A percentile compares a stretch with the other conserved stretches of the same genome.
phyloP scores from a whole-genome alignment of 2,113 vertebrate genomes.

The Vidua chalybeata region DNA sequence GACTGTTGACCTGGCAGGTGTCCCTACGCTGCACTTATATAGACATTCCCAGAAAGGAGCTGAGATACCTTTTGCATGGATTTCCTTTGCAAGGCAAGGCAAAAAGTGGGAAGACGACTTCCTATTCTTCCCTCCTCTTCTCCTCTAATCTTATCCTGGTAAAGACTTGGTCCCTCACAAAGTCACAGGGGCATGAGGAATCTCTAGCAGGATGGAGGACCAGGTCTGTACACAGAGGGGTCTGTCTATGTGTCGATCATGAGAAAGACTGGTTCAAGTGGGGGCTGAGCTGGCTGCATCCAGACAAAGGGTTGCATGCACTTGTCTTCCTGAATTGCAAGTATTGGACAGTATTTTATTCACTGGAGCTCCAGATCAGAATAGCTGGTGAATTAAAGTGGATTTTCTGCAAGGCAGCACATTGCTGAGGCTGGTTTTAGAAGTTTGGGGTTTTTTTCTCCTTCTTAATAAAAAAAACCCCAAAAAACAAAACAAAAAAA shows the following conservation, averaged over 20 bases:
- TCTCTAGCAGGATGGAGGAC: background rate
- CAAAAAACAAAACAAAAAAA: background rate
- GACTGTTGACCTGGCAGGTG: background rate
- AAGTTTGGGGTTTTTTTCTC: background rate
- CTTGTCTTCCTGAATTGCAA: background rate
- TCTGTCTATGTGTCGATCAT: fast-evolving
- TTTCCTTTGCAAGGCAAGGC: background rate
- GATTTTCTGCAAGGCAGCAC: constrained; percentile 8
- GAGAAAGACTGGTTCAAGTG: background rate
- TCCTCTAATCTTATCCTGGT: background rate
- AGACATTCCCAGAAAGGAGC: background rate
- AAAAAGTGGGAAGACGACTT: background rate
- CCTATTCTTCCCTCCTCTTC: background rate
- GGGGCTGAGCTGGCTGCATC: background rate
- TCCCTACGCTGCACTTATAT: background rate
- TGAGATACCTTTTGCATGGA: background rate
- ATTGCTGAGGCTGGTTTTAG: constrained; percentile 43
- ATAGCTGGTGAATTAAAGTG: constrained; percentile 33
- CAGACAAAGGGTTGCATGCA: background rate
- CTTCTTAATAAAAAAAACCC: constrained; percentile 23
- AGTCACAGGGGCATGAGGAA: background rate
- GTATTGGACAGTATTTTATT: background rate
- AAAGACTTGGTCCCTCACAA: background rate
- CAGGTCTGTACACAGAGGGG: background rate
- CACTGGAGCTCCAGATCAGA: background rate